Base-by-base conservation (phyloP, 2,888 invertebrate genomes). In the Orchestes rusci region DNA sequence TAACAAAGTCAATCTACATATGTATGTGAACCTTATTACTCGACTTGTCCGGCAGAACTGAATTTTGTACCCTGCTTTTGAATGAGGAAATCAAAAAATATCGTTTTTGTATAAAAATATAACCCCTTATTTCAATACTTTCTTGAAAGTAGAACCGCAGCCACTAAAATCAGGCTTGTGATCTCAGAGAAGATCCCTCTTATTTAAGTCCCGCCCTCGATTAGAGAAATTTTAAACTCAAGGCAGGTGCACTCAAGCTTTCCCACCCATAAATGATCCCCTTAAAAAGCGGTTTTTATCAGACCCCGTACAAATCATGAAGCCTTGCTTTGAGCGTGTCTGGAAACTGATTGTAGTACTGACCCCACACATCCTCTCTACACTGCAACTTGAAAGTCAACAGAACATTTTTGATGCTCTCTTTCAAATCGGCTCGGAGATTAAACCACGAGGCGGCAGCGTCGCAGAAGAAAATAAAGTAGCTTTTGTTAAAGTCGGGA, bases 401-500 rank as follows among this genome's bases (percentile, higher is more conserved):
- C 55, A 99, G 75, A 63, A 99, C 97, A 85, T 89, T 67, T 23
- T 62, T 55, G 27, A 99, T 95, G 85, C 91, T 94, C 61, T 94
- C 91, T 72, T 93, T 95, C 45, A 99, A 77, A 67, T 99, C 96
- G 5, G 94, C 90, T 58, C 84, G 84, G 33, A 87, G 80, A 16
- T 59, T 57, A 36, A 63, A 62, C 97, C 97, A 99, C 2, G 96
- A 97, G 16, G 96, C 97, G 23, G 97, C 89, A 4, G 99, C 99
- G 75, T 99, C 99, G 70, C 99, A 99, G 75, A 99, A 96, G 76
- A 85, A 99, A 71, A 99, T 93, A 67, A 99, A 99, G 67, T 97
- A 95, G 45, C 84, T 84, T 37, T 95, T 88, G 34, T 96, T 92
- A 50, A 96, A 97, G 53, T 78, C 86, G 10, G 99, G 97, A 73